Conservation (phyloP, 2,888 invertebrate species). For the Nasonia oneida region DNA sequence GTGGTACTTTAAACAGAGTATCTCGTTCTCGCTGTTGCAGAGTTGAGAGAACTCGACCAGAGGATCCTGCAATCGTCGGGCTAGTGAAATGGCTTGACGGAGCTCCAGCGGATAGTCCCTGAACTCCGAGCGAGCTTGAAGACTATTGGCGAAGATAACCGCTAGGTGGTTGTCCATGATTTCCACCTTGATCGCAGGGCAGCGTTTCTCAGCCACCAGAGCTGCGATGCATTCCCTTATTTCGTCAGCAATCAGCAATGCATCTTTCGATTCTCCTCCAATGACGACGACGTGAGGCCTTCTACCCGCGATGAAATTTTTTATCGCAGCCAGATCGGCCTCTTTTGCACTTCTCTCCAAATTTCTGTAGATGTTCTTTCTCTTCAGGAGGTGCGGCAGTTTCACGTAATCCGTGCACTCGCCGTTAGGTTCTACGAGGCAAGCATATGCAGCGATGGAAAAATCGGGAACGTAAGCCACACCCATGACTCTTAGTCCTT, state of each 20-base stretch:
- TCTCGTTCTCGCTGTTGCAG: conserved; percentile 97
- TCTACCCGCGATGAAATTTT: conserved; percentile 92
- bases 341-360: conserved; percentile 86
- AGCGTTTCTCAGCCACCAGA: conserved; percentile 92
- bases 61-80: conserved; percentile 96
- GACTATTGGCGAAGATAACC: conserved; percentile 93
- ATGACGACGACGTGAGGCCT: conserved; percentile 95
- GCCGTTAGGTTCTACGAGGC: conserved; percentile 92
- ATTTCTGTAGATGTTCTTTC: conserved; percentile 86
- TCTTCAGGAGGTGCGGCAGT: conserved; percentile 91
- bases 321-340: conserved; percentile 85
- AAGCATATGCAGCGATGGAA: conserved; percentile 92
- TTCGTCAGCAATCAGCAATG: conserved; percentile 89
- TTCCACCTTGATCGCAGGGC: conserved; percentile 92
- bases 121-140: conserved; percentile 86
- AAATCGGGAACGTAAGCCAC: conserved; percentile 93
- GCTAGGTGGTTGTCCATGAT: conserved; percentile 96
- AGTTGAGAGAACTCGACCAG: conserved; percentile 97
- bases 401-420: conserved; percentile 95
- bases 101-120: conserved; percentile 95
- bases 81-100: conserved; percentile 95
- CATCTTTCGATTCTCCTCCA: conserved; percentile 94
- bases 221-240: conserved; percentile 87
- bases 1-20: conserved; percentile 95
- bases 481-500: conserved; percentile 92